Evolutionary conservation across 2,797 vertebrate species (phyloP), one percentile per base, ranked within the genome.

Genomic region (Pithecia hirsuta): DNA sequence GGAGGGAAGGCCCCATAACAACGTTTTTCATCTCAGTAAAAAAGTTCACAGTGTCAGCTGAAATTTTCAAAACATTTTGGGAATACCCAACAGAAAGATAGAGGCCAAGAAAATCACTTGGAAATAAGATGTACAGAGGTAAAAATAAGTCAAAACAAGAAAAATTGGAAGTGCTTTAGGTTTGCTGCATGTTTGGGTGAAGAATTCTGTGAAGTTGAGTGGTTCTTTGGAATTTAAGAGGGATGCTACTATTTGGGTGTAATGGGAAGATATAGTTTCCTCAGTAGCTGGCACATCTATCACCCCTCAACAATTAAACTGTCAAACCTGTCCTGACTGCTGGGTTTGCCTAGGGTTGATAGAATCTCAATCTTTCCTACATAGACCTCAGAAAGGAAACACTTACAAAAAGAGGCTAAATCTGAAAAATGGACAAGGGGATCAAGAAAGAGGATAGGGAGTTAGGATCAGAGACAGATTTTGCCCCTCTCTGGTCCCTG

Each of bases 1-100:
- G 46, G 82, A 83, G n/a, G 72, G 20, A 74, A 79, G 24, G 41
- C 8, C 24, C 74, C 48, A 86, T 20, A 88, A 61, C 61, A 87
- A 48, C 12, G 12, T 61, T 78, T 87, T 61, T 70, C 22, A 67
- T 81, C n/a, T 96, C 39, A 78, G 44, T 93, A 52, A 89, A 93
- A 89, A 72, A 26, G 6, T 74, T 92, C 78, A 79, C 89, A 36
- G 36, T 84, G 33, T 76, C 82, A 90, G 3, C 3, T 89, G 50
- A 50, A 36, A 67, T 87, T 95, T 96, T 87, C 3, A 96, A 87
- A 96, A 83, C 57, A 61, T 87, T 96, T 75, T 79, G 88, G 75
- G 93, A 91, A 88, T 95, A 64, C 8, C 24, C 26, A 55, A 44
- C 28, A 93, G 89, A 82, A 74, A 78, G 7, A 82, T 14, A 89